Base-by-base conservation (phyloP, 1,140 invertebrate species). In the Drosophila oshimai region DNA sequence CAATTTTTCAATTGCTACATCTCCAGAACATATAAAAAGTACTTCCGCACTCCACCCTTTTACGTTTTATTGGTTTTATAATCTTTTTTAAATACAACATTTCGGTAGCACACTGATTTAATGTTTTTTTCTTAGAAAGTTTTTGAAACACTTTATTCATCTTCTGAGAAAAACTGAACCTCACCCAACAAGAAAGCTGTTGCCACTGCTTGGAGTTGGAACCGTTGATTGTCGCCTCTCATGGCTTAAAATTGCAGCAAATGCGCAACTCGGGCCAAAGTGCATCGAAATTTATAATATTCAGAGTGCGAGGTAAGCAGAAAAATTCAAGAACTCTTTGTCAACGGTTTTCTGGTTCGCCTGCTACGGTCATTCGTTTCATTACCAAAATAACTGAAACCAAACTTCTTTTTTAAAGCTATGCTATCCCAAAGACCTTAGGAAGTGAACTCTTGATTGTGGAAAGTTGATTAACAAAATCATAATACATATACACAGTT, bases 111-210 rank as follows among this genome's bases (percentile, higher is more conserved):
- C n/a, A n/a, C 4, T 10, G 9, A 10, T 10, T 20, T 13, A 6
- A 44, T 5, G 6, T 9, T 5, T 44, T 24, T 13, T 12, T 6
- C 6, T 2, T 0, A 13, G 0, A 17, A 2, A 1, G 4, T 6
- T 37, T 12, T 42, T 6, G 10, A 3, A 22, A 39, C 3, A 7
- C 26, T 13, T 37, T 15, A 17, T 22, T 29, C 9, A 12, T 22
- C 3, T 41, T 41, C 2, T 6, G 2, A 17, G 42, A 10, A 20
- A 15, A 31, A 20, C 9, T 26, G 0, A 33, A 47, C 69, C 80
- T 86, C 69, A 84, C 80, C 67, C 80, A 84, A 86, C 34, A 87
- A 34, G 13, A 86, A 68, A 39, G 55, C 39, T 31, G 72, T 69
- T 76, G 75, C 53, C 33, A 39, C 31, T 33, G 53, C 80, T 47